phyloP scores from a whole-genome alignment of 2,888 invertebrate genomes.

The Catocala nupta region DNA sequence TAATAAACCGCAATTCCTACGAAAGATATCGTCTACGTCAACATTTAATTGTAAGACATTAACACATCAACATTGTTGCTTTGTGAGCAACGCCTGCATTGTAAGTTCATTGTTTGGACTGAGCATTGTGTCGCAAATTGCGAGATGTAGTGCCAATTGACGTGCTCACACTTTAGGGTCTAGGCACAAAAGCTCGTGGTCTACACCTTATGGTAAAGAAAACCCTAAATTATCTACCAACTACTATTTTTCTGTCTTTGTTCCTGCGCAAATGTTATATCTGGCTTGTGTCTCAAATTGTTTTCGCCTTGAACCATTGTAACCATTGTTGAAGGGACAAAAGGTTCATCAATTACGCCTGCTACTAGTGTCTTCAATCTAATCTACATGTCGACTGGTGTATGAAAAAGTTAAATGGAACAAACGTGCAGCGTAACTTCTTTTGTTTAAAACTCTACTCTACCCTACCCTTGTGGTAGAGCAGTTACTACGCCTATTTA shows the following conservation, averaged over 20 bases:
- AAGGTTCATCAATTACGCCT: too few relatives aligned
- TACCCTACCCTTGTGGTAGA: too few relatives aligned
- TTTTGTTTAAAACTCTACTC: too few relatives aligned
- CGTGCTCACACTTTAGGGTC: constrained; percentile 55
- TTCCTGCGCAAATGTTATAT: constrained; percentile 27
- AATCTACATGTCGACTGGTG: constrained; percentile 4
- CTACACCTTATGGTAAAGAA: constrained; percentile 64
- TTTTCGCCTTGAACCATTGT: constrained; percentile 17
- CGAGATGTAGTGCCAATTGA: constrained; percentile 57
- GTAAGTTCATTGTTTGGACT: constrained; percentile 34
- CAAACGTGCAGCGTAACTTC: not conserved
- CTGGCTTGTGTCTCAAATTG: constrained; percentile 11
- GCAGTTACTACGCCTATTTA: too few relatives aligned
- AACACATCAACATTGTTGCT: constrained; percentile 59
- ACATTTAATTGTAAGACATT: constrained; percentile 59
- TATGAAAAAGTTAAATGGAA: not conserved
- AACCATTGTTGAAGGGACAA: not conserved
- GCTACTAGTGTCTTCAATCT: too few relatives aligned
- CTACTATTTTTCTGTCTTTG: constrained; percentile 19
- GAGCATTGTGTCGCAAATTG: constrained; percentile 48
- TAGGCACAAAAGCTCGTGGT: constrained; percentile 63
- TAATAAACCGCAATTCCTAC: constrained; percentile 37
- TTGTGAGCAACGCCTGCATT: constrained; percentile 42
- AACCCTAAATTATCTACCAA: constrained; percentile 20
- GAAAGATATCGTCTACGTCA: constrained; percentile 44